A percentile compares a stretch with the other conserved stretches of the same genome.
Evolutionary conservation across 2,113 vertebrate species (phyloP).

Genomic region (Engystomops pustulosus): DNA sequence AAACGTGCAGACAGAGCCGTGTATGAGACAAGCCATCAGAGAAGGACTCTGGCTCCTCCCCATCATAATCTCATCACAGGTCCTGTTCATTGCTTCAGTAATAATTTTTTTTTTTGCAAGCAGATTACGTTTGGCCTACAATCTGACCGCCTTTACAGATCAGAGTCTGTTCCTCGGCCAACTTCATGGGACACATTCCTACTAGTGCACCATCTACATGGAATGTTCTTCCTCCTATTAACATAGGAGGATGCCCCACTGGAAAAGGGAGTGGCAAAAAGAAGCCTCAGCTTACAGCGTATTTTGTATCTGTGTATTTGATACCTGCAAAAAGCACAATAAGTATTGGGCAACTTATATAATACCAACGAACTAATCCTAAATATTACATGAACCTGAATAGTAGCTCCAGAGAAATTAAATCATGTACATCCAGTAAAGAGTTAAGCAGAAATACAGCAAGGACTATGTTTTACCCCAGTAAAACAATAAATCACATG

Average conservation of each 20-base stretch:
- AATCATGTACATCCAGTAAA: not conserved
- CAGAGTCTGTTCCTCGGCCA: not conserved
- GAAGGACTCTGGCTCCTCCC: no score
- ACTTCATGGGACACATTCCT: not conserved
- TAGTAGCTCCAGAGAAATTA: not conserved
- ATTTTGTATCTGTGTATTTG: not conserved
- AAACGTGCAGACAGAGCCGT: no score
- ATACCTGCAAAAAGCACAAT: fast-evolving
- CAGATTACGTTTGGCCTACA: no score
- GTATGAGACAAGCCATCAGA: no score
- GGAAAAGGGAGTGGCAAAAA: not conserved
- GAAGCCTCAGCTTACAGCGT: not conserved
- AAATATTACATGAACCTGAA: not conserved
- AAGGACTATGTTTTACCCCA: not conserved
- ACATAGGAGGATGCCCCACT: not conserved
- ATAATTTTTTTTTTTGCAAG: no score
- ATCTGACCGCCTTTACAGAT: no score
- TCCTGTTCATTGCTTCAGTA: no score
- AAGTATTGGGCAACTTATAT: not conserved
- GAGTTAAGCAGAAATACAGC: not conserved
- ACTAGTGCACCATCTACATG: not conserved
- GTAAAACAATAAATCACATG: constrained; percentile 11
- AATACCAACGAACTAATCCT: not conserved
- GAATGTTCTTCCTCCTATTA: not conserved
- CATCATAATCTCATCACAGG: no score